A percentile compares a stretch with the other conserved stretches of the same genome.
phyloP scores from a whole-genome alignment of 2,113 vertebrate species.

The Pygoscelis antarcticus region DNA sequence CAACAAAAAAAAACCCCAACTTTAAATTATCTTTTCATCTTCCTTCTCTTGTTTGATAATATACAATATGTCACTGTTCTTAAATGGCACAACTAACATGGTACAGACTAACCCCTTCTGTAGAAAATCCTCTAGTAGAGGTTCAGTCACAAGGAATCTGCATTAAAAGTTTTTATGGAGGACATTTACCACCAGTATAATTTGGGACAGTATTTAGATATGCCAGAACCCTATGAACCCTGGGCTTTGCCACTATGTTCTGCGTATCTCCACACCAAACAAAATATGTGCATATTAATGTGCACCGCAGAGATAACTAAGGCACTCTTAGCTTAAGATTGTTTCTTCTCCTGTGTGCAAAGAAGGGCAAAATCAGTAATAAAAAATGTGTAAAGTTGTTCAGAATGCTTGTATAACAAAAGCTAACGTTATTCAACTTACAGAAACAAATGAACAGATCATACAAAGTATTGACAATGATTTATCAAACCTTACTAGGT shows the following conservation, averaged over 20 bases:
- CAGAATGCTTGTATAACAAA: neutral
- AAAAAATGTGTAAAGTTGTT: neutral
- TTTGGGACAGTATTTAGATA: neutral
- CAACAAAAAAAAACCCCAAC: neutral
- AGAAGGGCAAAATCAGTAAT: neutral
- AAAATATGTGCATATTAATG: neutral
- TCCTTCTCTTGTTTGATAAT: neutral
- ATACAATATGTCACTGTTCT: neutral
- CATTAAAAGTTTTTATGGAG: neutral
- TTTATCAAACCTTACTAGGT: neutral
- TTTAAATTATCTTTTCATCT: neutral
- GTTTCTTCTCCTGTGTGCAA: neutral
- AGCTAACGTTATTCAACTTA: neutral
- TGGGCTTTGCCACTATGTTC: neutral
- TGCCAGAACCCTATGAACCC: neutral
- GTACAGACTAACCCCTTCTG: neutral
- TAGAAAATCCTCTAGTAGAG: neutral
- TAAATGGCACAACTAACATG: neutral
- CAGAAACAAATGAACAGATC: neutral
- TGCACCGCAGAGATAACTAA: neutral
- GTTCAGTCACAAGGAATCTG: neutral
- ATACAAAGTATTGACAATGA: neutral
- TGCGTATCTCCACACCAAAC: neutral
- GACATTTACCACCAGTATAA: neutral
- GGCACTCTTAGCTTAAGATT: neutral